A percentile compares a stretch with the other conserved stretches of the same genome.
These are phyloP conservation scores for Anneissia japonica DNA, from an alignment of 35 echinoderm and acorn worm genomes.

Conservation along the genomic window DNA sequence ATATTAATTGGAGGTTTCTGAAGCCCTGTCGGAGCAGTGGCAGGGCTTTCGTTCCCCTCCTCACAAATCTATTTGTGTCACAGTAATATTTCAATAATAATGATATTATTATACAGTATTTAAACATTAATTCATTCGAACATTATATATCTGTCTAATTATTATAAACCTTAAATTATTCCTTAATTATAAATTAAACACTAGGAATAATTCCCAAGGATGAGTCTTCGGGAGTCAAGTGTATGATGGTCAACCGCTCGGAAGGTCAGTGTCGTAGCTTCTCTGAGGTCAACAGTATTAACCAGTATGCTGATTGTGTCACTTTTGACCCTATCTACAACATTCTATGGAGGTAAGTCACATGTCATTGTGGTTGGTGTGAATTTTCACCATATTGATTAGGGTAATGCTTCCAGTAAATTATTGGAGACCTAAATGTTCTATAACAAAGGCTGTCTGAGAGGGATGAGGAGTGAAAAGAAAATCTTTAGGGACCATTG, in stretches of 20 bases:
- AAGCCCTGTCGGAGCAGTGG: not conserved
- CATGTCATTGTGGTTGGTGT: no score
- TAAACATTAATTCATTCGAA: no score
- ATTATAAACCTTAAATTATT: no score
- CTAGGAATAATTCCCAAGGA: slow-evolving; percentile 4
- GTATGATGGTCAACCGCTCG: slow-evolving; percentile 57
- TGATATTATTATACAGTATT: no score
- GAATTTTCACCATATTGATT: no score
- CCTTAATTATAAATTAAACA: not conserved
- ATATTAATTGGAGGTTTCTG: not conserved
- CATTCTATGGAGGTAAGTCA: slow-evolving; percentile 89
- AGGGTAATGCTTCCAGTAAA: no score
- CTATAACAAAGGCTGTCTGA: no score
- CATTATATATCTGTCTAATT: no score
- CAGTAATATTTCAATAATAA: not conserved
- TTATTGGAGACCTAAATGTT: no score
- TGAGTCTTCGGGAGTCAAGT: slow-evolving; percentile 37
- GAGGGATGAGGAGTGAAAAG: no score
- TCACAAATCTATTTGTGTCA: not conserved
- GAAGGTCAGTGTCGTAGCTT: slow-evolving; percentile 72
- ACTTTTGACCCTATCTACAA: slow-evolving; percentile 81
- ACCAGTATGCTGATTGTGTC: slow-evolving; percentile 46
- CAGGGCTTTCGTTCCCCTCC: not conserved
- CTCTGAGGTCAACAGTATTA: slow-evolving; percentile 51
- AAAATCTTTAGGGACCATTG: no score